Base-by-base conservation (phyloP, 2,888 invertebrate genomes). In the Tiliacea citrago region DNA sequence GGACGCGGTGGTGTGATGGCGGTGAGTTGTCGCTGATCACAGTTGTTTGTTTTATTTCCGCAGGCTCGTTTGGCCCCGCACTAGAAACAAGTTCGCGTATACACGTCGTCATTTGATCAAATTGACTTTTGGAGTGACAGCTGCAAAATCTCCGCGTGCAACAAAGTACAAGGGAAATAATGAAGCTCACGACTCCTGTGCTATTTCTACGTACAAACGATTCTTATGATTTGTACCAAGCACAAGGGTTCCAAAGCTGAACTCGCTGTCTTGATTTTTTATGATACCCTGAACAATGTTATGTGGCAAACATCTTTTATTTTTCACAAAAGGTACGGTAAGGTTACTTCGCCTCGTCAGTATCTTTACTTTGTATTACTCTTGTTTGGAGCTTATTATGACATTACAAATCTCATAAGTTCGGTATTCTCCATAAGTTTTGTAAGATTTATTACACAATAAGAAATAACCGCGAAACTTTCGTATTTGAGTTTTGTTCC, bases 21-120 rank as follows among this genome's bases (percentile, higher is more conserved):
- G 83, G 89, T 88, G 89, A 92, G 90, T 92, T 93, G 92, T 90
- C 92, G 93, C 90, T 95, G 95, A 95, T 95, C 94, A 95, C 93
- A 94, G 92, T 95, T 96, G 94, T 95, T 95, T 95, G 94, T 95
- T 95, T 95, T 94, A 95, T 94, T 94, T 91, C 91, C 88, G 89
- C 88, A 84, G 84, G 90, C 92, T 92, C 94, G 93, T 95, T 95
- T 93, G 90, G 88, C 88, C 87, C 83, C 88, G 88, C 90, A 88
- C 89, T 90, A 90, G 91, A 92, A 91, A 92, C 94, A 93, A 93
- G 90, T 93, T 94, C 89, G 85, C 90, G 86, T 84, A 88, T 91
- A 90, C 90, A 93, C 91, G 90, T 90, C 90, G 89, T 89, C 91
- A 91, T 92, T 93, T 92, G 92, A 89, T 88, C 90, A 95, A 95